Evolutionary conservation across 1,140 invertebrate genomes (phyloP), one percentile per base, ranked within the genome.

Genomic region (Solen grandis): DNA sequence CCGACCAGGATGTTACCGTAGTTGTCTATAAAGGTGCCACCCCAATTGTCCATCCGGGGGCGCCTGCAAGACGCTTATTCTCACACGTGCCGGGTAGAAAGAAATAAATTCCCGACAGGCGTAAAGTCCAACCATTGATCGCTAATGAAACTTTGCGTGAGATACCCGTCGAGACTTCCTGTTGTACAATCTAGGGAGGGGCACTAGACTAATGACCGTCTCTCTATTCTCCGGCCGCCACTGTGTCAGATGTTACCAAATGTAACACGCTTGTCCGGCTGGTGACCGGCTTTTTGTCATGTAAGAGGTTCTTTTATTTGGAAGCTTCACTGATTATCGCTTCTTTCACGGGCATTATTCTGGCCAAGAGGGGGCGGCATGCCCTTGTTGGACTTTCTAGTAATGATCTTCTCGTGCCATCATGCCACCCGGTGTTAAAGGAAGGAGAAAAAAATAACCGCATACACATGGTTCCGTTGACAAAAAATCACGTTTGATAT

Each of bases 81-180:
- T 62, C 22, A 66, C 57, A 68, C 68, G 68, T 80, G 66, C 66
- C 77, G 68, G 38, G 68, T 52, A 38, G 33, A 65, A 65, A 29
- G 68, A 80, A 52, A 65, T 52, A 31, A 63, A 62, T 60, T 60
- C 75, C 29, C 1, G 35, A 27, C 59, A n/a, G 14, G 36, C 60
- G 54, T 72, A 60, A 52, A 65, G 59, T 41, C 69, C 52, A 46
- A 33, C 77, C 29, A 65, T 80, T 73, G 66, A 57, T 13, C 41
- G 29, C 36, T 80, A 80, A 72, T 80, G 77, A 80, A 80, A 72
- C 25, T 62, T 80, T 65, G 38, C 68, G 77, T 73, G 59, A 80
- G 73, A 62, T 80, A 73, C 77, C n/a, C 66, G 68, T 57, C 31
- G 57, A 8, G 36, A 70, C 57, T 80, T 63, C 69, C 68, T 80